Conservation (phyloP, 1,140 invertebrate genomes). For the honey bee (Apis mellifera) region DNA sequence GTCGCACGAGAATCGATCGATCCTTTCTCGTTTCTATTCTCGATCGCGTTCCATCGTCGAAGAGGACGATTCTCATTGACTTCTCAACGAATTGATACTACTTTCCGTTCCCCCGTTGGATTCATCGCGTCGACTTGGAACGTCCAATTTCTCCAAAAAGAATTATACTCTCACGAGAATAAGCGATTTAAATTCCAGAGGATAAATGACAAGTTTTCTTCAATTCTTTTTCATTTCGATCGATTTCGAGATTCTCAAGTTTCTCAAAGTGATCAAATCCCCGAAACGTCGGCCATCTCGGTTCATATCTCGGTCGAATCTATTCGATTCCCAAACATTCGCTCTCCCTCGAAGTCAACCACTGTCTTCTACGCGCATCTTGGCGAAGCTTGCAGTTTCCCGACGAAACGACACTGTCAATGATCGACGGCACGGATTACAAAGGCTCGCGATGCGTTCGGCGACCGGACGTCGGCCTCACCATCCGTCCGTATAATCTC, state of each 20-base stretch:
- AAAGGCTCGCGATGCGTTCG: background rate
- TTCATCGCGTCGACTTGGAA: slow-evolving; percentile 1
- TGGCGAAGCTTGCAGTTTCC: background rate
- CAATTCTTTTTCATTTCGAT: background rate
- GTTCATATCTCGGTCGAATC: background rate
- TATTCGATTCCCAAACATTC: background rate
- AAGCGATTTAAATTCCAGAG: no score
- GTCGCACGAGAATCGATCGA: background rate
- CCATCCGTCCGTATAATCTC: background rate
- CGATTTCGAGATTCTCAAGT: background rate
- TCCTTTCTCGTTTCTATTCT: slow-evolving; percentile 3
- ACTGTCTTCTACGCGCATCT: background rate
- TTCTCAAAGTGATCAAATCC: background rate
- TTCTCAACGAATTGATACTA: slow-evolving; percentile 4
- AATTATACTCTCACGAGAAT: no score
- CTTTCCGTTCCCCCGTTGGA: background rate
- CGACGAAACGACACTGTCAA: slow-evolving; percentile 22
- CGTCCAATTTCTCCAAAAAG: no score
- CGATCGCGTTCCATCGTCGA: slow-evolving; percentile 3
- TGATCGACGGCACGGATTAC: background rate
- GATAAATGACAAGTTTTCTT: no score
- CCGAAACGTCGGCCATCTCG: background rate
- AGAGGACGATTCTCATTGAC: background rate
- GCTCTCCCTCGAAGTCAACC: background rate
- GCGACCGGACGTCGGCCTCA: background rate